These are phyloP conservation scores for Brotula barbata DNA, from an alignment of 2,797 vertebrate genomes.

Conservation along the genomic window DNA sequence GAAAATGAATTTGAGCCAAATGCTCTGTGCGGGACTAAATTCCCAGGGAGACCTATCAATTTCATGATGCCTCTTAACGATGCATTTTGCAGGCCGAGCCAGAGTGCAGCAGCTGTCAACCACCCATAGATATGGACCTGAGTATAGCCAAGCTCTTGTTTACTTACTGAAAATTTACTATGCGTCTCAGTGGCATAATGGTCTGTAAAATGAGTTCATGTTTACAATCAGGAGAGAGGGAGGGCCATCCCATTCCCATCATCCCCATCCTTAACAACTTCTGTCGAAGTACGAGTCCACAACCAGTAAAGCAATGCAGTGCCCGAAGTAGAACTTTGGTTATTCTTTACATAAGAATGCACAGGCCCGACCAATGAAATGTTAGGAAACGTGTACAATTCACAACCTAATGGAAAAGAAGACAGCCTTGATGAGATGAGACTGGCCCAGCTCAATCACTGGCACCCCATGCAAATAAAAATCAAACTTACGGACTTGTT, in stretches of 20 bases:
- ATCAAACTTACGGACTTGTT: background rate
- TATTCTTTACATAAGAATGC: too few relatives aligned
- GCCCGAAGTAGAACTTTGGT: slow-evolving; percentile 2
- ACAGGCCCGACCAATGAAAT: slow-evolving; percentile 1
- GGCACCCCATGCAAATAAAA: background rate
- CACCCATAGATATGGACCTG: slow-evolving; percentile 14
- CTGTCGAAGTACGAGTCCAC: slow-evolving; percentile 7
- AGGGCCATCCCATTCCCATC: slow-evolving; percentile 7
- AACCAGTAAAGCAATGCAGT: slow-evolving; percentile 12
- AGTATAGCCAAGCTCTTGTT: slow-evolving; percentile 11
- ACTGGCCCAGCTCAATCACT: background rate
- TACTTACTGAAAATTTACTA: slow-evolving; percentile 17
- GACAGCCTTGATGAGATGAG: background rate
- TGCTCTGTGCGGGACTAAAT: slow-evolving; percentile 28
- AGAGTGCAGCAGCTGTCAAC: slow-evolving; percentile 50
- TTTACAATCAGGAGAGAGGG: slow-evolving; percentile 20
- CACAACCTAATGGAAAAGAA: background rate
- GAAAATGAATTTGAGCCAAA: slow-evolving; percentile 25
- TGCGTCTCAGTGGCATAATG: slow-evolving; percentile 17
- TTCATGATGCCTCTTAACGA: slow-evolving; percentile 60
- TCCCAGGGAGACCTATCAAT: slow-evolving; percentile 64
- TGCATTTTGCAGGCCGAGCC: slow-evolving; percentile 37
- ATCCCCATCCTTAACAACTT: slow-evolving; percentile 1
- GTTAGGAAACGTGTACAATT: background rate
- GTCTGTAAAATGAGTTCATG: slow-evolving; percentile 19